Evolutionary conservation across 2,797 vertebrate species (phyloP).

Genomic region (Eupleurogrammus muticus): DNA sequence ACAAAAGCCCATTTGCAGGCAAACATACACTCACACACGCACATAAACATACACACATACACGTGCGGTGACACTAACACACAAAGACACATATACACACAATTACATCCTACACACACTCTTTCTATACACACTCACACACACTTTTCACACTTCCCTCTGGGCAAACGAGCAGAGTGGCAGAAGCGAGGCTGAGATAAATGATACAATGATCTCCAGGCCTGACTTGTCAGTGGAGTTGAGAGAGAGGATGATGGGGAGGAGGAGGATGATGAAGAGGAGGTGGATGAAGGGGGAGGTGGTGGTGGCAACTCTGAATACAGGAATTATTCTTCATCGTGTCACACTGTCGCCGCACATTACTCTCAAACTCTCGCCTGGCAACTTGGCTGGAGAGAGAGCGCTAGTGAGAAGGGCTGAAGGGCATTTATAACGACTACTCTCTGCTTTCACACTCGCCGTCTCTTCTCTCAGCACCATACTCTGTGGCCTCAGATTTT

Average conservation of each 20-base stretch:
- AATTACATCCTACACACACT: conserved; percentile 48
- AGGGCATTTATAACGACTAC: conserved; percentile 86
- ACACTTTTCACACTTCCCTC: conserved; percentile 81
- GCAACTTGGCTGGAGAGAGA: conserved; percentile 56
- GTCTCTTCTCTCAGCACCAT: conserved; percentile 81
- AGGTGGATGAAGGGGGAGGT: conserved; percentile 65
- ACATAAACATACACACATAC: conserved; percentile 41
- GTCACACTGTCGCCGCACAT: conserved; percentile 90
- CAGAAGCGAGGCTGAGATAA: conserved; percentile 81
- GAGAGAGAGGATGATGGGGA: conserved; percentile 72
- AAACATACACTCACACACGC: conserved; percentile 71
- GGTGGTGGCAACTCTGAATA: conserved; percentile 81
- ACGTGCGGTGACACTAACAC: conserved; percentile 72
- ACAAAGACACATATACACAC: conserved; percentile 62
- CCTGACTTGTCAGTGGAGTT: conserved; percentile 85
- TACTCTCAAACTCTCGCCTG: conserved; percentile 87
- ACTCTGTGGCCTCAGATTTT: conserved; percentile 83
- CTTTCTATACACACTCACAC: conserved; percentile 39
- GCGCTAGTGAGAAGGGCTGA: conserved; percentile 54
- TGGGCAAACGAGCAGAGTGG: conserved; percentile 76
- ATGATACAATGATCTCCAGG: conserved; percentile 90
- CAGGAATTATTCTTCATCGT: conserved; percentile 91
- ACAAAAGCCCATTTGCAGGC: conserved; percentile 84
- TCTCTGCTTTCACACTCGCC: conserved; percentile 87
- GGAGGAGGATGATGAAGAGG: conserved; percentile 76